Conservation (phyloP, 2,113 vertebrate genomes). For the Tichodroma muraria region DNA sequence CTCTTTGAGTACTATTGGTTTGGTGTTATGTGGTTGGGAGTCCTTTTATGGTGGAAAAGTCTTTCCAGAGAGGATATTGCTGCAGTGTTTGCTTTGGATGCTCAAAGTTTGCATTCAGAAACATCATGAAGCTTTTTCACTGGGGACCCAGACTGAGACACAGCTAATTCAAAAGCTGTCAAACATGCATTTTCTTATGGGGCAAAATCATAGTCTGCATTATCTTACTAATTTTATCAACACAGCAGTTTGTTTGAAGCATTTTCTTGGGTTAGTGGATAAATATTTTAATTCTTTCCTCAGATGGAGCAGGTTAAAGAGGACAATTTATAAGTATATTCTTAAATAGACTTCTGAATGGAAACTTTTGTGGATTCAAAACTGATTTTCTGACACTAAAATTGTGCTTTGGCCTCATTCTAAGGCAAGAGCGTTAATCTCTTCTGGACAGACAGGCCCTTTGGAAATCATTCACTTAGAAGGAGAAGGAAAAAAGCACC, state of each 20-base stretch:
- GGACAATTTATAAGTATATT: not conserved
- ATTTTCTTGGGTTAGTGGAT: not conserved
- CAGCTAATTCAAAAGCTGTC: not conserved
- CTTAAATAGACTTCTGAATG: not conserved
- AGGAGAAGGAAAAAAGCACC: not conserved
- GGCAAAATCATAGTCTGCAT: not conserved
- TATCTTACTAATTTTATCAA: not conserved
- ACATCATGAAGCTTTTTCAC: not conserved
- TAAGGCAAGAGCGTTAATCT: conserved; percentile 27
- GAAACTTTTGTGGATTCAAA: not conserved
- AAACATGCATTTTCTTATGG: not conserved
- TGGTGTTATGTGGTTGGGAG: not conserved
- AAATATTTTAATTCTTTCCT: conserved; percentile 11
- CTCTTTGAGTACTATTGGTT: not conserved
- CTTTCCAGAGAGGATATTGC: not conserved
- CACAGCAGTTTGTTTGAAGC: not conserved
- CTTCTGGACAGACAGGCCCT: not conserved
- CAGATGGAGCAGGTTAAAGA: not conserved
- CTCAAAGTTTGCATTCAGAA: not conserved
- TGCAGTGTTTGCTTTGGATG: not conserved
- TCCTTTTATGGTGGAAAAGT: not conserved
- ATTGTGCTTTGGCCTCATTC: not conserved
- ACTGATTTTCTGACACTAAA: conserved; percentile 1
- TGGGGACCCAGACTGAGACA: not conserved
- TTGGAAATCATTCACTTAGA: conserved; percentile 23